Evolutionary conservation across 2,113 vertebrate species (phyloP).

Genomic region (Deroptyus accipitrinus): DNA sequence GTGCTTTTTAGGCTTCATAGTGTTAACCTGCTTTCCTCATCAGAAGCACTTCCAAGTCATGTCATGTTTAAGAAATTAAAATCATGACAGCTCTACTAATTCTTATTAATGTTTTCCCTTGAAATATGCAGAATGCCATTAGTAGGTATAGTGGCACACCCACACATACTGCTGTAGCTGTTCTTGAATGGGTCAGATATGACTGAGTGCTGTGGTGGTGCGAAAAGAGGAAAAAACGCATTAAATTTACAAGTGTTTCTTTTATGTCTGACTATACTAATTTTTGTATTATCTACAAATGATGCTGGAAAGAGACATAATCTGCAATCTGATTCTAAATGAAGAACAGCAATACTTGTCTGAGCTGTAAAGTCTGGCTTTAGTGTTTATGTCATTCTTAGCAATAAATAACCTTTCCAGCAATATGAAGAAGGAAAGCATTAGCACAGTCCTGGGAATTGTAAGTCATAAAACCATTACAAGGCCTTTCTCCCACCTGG

Average conservation of each 20-base stretch:
- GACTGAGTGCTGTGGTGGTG: background rate
- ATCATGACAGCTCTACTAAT: background rate
- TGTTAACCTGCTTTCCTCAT: background rate
- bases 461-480: background rate
- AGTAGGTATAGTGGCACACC: background rate
- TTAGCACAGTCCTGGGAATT: background rate
- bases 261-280: background rate
- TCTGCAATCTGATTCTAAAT: background rate
- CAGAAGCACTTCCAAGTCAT: background rate
- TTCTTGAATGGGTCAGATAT: background rate
- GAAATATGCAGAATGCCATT: background rate
- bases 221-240: background rate
- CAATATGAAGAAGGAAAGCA: background rate
- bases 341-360: background rate
- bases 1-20: background rate
- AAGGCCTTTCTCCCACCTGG: background rate
- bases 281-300: background rate
- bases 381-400: background rate
- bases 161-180: background rate
- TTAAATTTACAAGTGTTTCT: background rate
- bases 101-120: background rate
- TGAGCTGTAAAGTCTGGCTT: background rate
- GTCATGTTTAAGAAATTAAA: conserved; percentile 14
- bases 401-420: conserved; percentile 18
- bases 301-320: background rate